phyloP scores from a whole-genome alignment of 2,113 vertebrate species.

The Coregonus clupeaformis region DNA sequence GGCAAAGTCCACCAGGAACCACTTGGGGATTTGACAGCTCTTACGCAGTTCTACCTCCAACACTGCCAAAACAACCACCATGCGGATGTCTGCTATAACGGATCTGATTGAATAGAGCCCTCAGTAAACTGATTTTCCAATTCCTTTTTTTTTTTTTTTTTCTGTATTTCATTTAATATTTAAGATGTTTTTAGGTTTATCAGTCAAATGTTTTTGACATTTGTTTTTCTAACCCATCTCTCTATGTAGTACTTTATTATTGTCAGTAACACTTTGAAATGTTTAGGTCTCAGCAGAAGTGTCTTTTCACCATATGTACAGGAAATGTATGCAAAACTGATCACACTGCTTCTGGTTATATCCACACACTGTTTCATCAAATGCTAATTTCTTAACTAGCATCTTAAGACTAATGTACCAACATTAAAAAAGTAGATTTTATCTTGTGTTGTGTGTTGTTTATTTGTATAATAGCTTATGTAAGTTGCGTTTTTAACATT shows the following conservation, averaged over 20 bases:
- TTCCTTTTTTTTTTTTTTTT: background rate
- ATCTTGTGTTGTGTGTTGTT: constrained; percentile 38
- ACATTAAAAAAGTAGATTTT: constrained; percentile 53
- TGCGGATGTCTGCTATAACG: no score
- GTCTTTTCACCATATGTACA: no score
- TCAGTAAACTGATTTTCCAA: background rate
- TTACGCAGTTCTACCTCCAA: no score
- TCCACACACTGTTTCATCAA: constrained; percentile 22
- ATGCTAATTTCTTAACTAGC: constrained; percentile 36
- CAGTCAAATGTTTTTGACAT: constrained; percentile 4
- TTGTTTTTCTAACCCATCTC: constrained; percentile 30
- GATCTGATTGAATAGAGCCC: background rate
- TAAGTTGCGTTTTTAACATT: background rate
- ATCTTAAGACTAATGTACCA: constrained; percentile 42
- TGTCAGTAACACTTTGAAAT: background rate
- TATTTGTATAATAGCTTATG: background rate
- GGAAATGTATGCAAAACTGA: constrained; percentile 24
- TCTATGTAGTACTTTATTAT: background rate
- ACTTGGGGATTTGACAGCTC: no score
- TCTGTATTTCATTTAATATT: constrained; percentile 37
- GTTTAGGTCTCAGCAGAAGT: background rate
- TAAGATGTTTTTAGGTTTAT: constrained; percentile 49
- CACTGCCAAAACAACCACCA: no score
- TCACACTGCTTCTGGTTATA: constrained; percentile 39
- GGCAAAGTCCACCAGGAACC: no score